Percentiles rank a stretch among this genome's conserved stretches.
Conservation (phyloP, 2,113 vertebrate genomes). For the Rhadina sibilatrix region DNA sequence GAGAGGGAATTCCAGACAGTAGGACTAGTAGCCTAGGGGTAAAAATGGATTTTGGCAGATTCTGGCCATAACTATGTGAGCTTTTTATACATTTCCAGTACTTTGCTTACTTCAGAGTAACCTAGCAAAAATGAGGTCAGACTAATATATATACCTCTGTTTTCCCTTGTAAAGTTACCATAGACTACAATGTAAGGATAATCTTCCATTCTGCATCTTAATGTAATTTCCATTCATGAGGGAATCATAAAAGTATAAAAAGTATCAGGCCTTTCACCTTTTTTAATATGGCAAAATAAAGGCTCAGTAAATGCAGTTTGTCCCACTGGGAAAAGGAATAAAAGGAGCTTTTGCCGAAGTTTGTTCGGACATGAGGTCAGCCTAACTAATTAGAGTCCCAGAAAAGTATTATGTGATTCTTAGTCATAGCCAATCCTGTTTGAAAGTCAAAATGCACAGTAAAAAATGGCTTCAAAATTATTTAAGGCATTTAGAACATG, state of each 20-base stretch:
- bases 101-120: background rate
- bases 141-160: background rate
- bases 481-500: background rate
- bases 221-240: background rate
- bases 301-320: background rate
- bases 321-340: background rate
- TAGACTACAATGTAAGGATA: background rate
- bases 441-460: background rate
- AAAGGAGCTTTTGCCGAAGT: background rate
- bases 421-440: background rate
- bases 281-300: background rate
- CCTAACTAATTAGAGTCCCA: background rate
- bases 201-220: background rate
- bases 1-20: conserved; percentile 24
- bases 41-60: background rate
- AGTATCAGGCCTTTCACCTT: background rate
- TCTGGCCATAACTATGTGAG: background rate
- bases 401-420: background rate
- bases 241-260: background rate
- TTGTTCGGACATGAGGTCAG: background rate
- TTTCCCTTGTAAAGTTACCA: background rate
- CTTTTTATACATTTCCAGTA: background rate
- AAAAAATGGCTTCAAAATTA: background rate
- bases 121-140: background rate
- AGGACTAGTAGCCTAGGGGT: conserved; percentile 15